Conservation (phyloP, 2,888 invertebrate species). For the Conomelus anceps region DNA sequence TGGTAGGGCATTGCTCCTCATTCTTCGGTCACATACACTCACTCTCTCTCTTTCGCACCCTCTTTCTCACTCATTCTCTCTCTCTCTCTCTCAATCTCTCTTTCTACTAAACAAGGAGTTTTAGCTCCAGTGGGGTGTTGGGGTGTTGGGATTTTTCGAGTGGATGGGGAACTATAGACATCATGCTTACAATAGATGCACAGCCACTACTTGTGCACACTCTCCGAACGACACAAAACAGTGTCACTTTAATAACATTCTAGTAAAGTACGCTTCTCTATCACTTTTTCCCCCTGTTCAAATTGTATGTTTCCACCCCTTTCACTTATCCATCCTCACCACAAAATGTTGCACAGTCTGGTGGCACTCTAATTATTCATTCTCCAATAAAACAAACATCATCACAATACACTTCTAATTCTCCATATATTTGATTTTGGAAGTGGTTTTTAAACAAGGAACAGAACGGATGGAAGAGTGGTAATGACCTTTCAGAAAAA, state of each 20-base stretch:
- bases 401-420: neutral
- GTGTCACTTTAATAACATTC: neutral
- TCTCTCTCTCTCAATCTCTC: neutral
- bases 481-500: neutral
- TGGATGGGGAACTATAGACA: neutral
- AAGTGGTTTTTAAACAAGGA: neutral
- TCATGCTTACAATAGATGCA: neutral
- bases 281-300: neutral
- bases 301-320: neutral
- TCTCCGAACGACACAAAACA: neutral
- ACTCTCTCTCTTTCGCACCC: neutral
- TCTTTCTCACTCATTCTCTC: neutral
- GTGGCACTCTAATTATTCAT: neutral
- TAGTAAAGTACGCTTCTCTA: neutral
- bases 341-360: neutral
- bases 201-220: neutral
- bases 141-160: neutral
- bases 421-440: neutral
- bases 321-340: neutral
- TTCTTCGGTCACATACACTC: neutral
- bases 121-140: neutral
- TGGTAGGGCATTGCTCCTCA: neutral
- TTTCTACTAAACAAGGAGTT: neutral
- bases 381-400: neutral
- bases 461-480: neutral